Base-by-base conservation (phyloP, 2,888 invertebrate species). In the Thymelicus sylvestris region DNA sequence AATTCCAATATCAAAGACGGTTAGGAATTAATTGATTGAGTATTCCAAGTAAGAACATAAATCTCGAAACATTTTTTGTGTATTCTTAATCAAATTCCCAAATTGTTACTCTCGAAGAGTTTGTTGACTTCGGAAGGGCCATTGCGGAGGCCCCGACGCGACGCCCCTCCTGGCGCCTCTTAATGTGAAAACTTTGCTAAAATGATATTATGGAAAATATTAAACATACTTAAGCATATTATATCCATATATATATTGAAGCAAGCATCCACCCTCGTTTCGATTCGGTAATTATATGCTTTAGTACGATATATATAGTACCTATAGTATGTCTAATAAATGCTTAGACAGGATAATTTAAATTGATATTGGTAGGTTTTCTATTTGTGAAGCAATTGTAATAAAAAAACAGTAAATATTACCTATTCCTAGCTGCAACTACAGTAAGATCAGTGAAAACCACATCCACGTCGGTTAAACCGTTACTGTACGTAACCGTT, bases 131-230 rank as follows among this genome's bases (percentile, higher is more conserved):
- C 24, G n/a, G 15, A 50, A 24, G 12, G 55, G 24, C 55, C 55
- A 55, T 8, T 10, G 50, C n/a, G 50, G 8, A 55, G 55, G 19
- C 19, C 19, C 19, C 19, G 19, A 19, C 55, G 10, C 55, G 55
- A 6, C 55, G 55, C 55, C 55, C 50, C 15, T 24, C n/a, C 24
- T 24, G 55, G 55, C 55, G 55, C 55, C 19, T 55, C 5, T 24
- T 24, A 55, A 55, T 55, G 55, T 24, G 12, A 55, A 55, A 55
- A 55, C 55, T 55, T 55, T 24, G 8, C 52, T 24, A 12, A 52
- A 55, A 55, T 55, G 19, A 55, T 10, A 55, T 55, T 5, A 8
- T 5, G n/a, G 7, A 19, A 52, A 52, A 7, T 24, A 0, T 10
- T 4, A 55, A 24, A 10, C 24, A 55, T 55, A 55, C 55, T 10